A percentile compares a stretch with the other conserved stretches of the same genome.
These are phyloP conservation scores for Pterostichus niger DNA, from an alignment of 2,888 invertebrate genomes.

Conservation along the genomic window DNA sequence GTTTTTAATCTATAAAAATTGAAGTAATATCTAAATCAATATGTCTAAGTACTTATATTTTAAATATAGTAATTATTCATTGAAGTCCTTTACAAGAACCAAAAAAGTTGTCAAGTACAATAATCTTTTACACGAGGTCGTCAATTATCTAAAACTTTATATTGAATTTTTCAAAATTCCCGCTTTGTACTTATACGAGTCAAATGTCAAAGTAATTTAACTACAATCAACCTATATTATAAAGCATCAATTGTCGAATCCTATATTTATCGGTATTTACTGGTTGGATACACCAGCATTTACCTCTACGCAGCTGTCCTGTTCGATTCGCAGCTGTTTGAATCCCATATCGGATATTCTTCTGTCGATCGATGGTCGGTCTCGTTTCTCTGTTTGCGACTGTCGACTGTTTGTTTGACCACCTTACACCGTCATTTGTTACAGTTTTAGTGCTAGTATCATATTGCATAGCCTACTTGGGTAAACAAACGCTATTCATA, in stretches of 20 bases:
- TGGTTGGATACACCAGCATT: conserved; percentile 2
- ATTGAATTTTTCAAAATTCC: too few relatives aligned
- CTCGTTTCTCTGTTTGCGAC: conserved; percentile 26
- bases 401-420: conserved; percentile 45
- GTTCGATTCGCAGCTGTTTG: conserved; percentile 46
- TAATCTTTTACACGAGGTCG: too few relatives aligned
- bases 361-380: conserved; percentile 12
- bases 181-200: too few relatives aligned
- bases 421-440: conserved; percentile 38
- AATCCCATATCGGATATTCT: conserved; percentile 38
- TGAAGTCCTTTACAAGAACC: too few relatives aligned
- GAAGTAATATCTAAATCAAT: too few relatives aligned
- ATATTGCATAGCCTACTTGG: conserved; percentile 19
- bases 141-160: too few relatives aligned
- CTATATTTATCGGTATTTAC: conserved; percentile 41
- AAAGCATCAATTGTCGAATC: not conserved
- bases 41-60: too few relatives aligned
- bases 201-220: conserved; percentile 42
- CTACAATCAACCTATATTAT: not conserved
- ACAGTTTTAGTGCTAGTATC: conserved; percentile 16
- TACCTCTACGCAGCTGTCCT: conserved; percentile 8
- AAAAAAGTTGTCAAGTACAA: too few relatives aligned
- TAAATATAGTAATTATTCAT: too few relatives aligned
- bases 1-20: too few relatives aligned
- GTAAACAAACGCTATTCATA: conserved; percentile 13